Conservation (phyloP, 2,113 vertebrate genomes). For the Phasianus colchicus region DNA sequence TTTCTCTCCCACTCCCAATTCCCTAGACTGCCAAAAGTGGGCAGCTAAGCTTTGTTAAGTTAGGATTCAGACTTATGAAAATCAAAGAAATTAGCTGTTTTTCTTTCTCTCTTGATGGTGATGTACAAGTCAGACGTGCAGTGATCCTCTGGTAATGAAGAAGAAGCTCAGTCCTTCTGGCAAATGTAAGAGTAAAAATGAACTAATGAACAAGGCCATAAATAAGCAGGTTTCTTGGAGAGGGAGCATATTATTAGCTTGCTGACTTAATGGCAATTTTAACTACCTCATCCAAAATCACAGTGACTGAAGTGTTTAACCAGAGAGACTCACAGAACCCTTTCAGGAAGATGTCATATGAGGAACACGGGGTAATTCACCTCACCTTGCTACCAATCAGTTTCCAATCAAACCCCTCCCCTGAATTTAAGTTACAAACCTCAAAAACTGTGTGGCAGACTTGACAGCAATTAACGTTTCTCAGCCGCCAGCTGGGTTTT, state of each 20-base stretch:
- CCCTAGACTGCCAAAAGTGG: neutral
- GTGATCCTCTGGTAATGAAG: neutral
- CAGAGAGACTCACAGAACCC: neutral
- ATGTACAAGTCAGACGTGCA: neutral
- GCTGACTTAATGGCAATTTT: conserved; percentile 19
- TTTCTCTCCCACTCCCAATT: neutral
- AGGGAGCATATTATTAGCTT: neutral
- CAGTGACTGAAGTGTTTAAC: neutral
- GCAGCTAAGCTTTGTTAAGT: conserved; percentile 10
- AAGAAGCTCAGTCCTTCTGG: neutral
- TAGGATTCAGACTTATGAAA: neutral
- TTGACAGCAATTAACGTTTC: conserved; percentile 64
- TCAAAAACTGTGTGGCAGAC: conserved; percentile 39
- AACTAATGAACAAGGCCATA: neutral
- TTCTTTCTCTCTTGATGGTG: neutral
- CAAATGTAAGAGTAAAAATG: neutral
- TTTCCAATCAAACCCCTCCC: conserved; percentile 26
- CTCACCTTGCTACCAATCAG: conserved; percentile 16
- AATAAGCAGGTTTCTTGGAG: conserved; percentile 8
- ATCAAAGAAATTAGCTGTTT: neutral
- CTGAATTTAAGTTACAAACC: conserved; percentile 47
- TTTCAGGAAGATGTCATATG: neutral
- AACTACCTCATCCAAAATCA: conserved; percentile 41
- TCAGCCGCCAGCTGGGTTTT: conserved; percentile 36
- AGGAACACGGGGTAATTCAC: neutral